phyloP scores from a whole-genome alignment of 1,140 invertebrate species.

The Charaxes varanes region DNA sequence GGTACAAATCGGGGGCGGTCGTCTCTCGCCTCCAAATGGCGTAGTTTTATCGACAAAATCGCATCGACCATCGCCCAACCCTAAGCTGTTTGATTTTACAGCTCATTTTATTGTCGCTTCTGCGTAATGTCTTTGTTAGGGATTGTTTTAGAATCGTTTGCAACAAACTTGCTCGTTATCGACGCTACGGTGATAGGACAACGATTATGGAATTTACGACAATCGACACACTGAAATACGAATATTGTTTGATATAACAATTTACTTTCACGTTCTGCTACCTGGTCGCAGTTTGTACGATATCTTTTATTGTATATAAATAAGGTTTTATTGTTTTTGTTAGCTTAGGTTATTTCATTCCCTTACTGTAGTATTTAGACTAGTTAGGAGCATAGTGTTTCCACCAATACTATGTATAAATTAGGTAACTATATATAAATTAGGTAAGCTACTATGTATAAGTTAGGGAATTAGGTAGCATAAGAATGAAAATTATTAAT shows the following conservation, averaged over 20 bases:
- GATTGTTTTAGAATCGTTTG: constrained; percentile 26
- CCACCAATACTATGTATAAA: no score
- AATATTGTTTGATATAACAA: constrained; percentile 13
- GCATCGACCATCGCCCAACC: constrained; percentile 26
- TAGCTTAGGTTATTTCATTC: background rate
- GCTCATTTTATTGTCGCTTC: constrained; percentile 37
- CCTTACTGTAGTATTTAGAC: no score
- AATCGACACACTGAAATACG: constrained; percentile 22
- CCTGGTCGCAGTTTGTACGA: constrained; percentile 11
- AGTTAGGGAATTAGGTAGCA: no score
- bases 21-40: constrained; percentile 19
- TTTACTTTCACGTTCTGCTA: constrained; percentile 9
- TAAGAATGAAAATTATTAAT: no score
- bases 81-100: constrained; percentile 34
- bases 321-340: constrained; percentile 8
- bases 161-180: constrained; percentile 25
- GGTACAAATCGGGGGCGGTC: constrained; percentile 31
- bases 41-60: constrained; percentile 22
- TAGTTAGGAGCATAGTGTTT: no score
- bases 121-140: constrained; percentile 27
- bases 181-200: constrained; percentile 16
- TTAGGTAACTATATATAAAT: no score
- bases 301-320: constrained; percentile 4
- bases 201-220: constrained; percentile 20
- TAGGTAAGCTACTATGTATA: no score